Evolutionary conservation across 37 sponge, comb jelly and placozoan species (phyloP).

Genomic region (Lycopodina hypogea): DNA sequence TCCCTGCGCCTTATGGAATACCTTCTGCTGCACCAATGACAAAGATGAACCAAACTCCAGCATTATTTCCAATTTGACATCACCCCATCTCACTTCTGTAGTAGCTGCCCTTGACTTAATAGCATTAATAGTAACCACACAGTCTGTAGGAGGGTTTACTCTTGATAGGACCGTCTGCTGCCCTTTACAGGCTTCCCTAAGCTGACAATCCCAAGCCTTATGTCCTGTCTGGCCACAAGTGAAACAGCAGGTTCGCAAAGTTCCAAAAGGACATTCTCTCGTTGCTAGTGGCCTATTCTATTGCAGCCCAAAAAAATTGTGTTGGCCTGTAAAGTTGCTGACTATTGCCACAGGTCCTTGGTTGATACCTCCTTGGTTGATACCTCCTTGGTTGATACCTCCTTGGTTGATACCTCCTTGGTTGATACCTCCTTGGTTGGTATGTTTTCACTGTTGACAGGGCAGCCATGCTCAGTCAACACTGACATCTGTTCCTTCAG

Average conservation of each 20-base stretch:
- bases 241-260: too few species aligned
- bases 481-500: constrained; percentile 24
- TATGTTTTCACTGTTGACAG: neutral
- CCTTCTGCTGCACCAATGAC: constrained; percentile 18
- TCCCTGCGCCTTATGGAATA: neutral
- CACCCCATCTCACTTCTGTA: constrained; percentile 10
- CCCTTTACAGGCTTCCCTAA: too few species aligned
- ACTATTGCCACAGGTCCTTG: too few species aligned
- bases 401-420: too few species aligned
- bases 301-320: constrained; percentile 23
- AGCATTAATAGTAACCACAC: constrained; percentile 1
- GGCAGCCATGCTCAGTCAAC: constrained; percentile 36
- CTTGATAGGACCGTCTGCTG: constrained; percentile 19
- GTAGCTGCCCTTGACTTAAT: constrained; percentile 4
- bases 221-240: constrained; percentile 27
- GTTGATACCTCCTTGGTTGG: too few species aligned
- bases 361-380: too few species aligned
- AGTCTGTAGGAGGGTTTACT: constrained; percentile 16
- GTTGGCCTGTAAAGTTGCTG: neutral
- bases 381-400: too few species aligned
- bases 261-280: constrained; percentile 10
- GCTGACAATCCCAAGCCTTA: constrained; percentile 18
- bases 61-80: constrained; percentile 34
- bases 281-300: constrained; percentile 14
- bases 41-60: constrained; percentile 46